Evolutionary conservation across 1,140 invertebrate genomes (phyloP).

Genomic region (Procambarus virginalis): DNA sequence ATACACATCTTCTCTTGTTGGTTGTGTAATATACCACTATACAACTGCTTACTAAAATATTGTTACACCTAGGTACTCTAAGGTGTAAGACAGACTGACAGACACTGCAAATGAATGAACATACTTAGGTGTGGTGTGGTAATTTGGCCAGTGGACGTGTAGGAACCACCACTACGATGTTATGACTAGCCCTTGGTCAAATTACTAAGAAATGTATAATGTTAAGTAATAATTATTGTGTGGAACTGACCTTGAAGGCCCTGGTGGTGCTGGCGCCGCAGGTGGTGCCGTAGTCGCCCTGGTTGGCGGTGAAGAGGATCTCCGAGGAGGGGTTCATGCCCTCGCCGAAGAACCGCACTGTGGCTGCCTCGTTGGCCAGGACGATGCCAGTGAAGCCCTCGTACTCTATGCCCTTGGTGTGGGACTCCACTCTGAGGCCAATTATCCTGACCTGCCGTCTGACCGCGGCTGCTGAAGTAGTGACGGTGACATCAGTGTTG

Average conservation of each 20-base stretch:
- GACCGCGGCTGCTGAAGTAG: background rate
- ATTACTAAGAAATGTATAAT: too few species aligned
- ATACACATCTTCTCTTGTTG: too few species aligned
- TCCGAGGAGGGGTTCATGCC: slow-evolving; percentile 9
- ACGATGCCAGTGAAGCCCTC: slow-evolving; percentile 11
- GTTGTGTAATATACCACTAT: too few species aligned
- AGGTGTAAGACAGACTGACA: too few species aligned
- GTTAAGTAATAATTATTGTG: too few species aligned
- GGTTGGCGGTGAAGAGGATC: slow-evolving; percentile 29
- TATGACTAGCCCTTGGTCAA: too few species aligned
- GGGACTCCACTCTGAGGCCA: slow-evolving; percentile 36
- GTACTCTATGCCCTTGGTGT: slow-evolving; percentile 39
- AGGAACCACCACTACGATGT: too few species aligned
- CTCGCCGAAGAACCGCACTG: slow-evolving; percentile 23
- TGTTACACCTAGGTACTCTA: too few species aligned
- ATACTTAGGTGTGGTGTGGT: too few species aligned
- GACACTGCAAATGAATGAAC: too few species aligned
- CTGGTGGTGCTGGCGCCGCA: slow-evolving; percentile 13
- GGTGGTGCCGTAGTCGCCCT: background rate
- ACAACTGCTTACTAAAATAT: too few species aligned
- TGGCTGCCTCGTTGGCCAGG: slow-evolving; percentile 1
- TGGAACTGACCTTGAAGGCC: slow-evolving; percentile 33
- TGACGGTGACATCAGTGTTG: background rate
- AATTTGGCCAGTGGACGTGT: too few species aligned
- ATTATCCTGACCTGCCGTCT: background rate